A percentile compares a stretch with the other conserved stretches of the same genome.
These are phyloP conservation scores for Emys orbicularis DNA, from an alignment of 2,797 vertebrate species.

Conservation along the genomic window DNA sequence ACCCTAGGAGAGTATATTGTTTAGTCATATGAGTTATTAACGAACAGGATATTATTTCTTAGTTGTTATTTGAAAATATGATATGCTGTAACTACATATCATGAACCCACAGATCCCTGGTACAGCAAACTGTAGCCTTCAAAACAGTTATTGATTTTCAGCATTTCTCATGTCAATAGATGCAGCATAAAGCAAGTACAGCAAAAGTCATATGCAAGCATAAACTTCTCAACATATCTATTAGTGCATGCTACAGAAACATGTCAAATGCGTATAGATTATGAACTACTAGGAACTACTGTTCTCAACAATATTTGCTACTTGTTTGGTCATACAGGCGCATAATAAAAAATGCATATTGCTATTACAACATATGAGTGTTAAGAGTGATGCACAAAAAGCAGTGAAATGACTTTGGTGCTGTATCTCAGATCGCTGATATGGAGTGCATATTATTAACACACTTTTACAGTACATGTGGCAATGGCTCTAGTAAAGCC, in stretches of 20 bases:
- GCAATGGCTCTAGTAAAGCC: neutral
- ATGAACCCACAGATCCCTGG: neutral
- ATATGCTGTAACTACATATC: neutral
- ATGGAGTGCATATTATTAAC: neutral
- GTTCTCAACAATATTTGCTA: neutral
- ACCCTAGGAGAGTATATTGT: neutral
- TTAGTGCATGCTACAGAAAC: fast-evolving
- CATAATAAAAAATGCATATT: neutral
- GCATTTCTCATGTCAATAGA: neutral
- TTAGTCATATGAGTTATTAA: neutral
- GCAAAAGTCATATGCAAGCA: neutral
- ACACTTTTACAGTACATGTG: neutral
- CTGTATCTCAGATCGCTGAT: neutral
- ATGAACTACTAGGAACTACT: neutral
- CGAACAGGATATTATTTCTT: neutral
- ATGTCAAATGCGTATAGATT: neutral
- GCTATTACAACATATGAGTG: neutral
- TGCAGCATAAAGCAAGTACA: neutral
- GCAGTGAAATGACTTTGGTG: too few species aligned
- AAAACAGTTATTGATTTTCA: neutral
- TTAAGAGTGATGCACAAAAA: neutral
- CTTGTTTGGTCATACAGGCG: neutral
- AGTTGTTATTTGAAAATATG: neutral
- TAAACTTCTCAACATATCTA: neutral
- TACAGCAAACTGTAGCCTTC: neutral